phyloP scores from a whole-genome alignment of 1,140 invertebrate species.

The Schmidtea mediterranea region DNA sequence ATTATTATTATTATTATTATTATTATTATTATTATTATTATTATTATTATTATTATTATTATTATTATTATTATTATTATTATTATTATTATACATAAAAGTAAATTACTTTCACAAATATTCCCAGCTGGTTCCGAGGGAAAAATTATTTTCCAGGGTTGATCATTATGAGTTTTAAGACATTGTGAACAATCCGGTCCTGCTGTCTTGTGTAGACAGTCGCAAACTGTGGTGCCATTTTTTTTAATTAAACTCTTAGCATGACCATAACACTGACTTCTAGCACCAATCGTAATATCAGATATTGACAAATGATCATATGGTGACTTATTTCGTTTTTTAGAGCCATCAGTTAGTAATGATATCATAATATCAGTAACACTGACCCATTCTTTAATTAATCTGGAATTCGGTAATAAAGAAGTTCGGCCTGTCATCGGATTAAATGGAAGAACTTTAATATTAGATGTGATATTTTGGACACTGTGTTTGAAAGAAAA shows the following conservation, averaged over 20 bases:
- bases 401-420: background rate
- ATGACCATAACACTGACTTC: conserved; percentile 97
- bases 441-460: background rate
- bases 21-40: too few species aligned
- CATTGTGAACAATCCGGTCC: conserved; percentile 90
- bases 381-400: background rate
- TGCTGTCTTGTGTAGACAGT: conserved; percentile 91
- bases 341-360: conserved; percentile 6
- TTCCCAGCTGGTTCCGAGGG: conserved; percentile 11
- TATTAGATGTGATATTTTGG: too few species aligned
- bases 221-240: conserved; percentile 39
- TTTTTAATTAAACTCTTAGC: conserved; percentile 37
- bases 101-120: conserved; percentile 3
- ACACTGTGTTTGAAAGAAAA: background rate
- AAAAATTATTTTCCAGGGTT: conserved; percentile 87
- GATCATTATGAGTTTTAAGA: conserved; percentile 87
- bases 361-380: background rate
- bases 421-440: background rate
- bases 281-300: conserved; percentile 83
- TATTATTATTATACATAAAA: too few species aligned
- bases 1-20: too few species aligned
- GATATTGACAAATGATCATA: conserved; percentile 40
- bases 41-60: too few species aligned
- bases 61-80: too few species aligned
- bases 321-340: conserved; percentile 17